Conservation (phyloP, 2,797 vertebrate genomes). For the Nothura maculosa region DNA sequence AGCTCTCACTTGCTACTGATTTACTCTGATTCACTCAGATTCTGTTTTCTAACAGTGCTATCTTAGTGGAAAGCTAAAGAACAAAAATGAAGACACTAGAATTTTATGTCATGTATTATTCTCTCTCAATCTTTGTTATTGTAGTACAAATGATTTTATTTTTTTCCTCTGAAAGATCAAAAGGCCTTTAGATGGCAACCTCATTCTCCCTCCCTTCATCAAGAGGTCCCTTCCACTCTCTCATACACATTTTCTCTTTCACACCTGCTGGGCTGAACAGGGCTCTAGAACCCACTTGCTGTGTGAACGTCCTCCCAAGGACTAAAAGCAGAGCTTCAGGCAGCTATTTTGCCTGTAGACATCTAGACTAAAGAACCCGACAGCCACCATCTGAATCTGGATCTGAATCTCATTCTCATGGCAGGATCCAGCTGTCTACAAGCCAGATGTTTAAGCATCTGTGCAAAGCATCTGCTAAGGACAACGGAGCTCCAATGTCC, state of each 20-base stretch:
- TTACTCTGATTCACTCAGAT: constrained; percentile 33
- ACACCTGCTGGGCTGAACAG: neutral
- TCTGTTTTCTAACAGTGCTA: neutral
- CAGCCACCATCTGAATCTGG: neutral
- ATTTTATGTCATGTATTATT: neutral
- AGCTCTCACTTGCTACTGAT: neutral
- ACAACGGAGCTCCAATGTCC: neutral
- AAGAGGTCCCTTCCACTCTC: neutral
- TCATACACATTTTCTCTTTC: neutral
- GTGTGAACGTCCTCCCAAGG: neutral
- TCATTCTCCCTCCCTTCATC: neutral
- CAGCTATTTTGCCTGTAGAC: neutral
- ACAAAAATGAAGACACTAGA: neutral
- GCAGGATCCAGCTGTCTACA: neutral
- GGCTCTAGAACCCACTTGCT: neutral
- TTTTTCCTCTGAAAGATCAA: neutral
- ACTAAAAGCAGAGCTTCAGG: neutral
- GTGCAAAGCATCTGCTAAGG: neutral
- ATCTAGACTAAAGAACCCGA: neutral
- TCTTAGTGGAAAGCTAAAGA: neutral
- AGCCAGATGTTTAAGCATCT: neutral
- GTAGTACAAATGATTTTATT: neutral
- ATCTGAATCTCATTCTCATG: neutral
- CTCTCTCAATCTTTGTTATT: constrained; percentile 4
- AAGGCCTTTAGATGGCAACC: neutral